Conservation (phyloP, 1,140 invertebrate species). For the Sitobion miscanthi region DNA sequence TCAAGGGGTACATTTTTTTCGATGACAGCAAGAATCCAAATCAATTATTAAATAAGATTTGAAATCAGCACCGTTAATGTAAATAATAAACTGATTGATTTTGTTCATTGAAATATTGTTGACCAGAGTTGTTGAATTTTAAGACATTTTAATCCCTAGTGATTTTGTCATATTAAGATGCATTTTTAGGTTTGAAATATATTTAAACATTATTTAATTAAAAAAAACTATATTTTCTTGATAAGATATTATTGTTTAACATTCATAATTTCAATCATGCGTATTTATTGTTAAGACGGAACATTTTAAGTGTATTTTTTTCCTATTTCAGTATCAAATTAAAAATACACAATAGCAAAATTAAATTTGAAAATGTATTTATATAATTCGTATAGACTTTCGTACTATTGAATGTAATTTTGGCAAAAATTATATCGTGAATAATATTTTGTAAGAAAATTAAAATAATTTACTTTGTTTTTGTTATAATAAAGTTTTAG, state of each 20-base stretch:
- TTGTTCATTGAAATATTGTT: conserved; percentile 3
- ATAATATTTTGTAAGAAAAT: neutral
- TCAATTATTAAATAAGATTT: conserved; percentile 10
- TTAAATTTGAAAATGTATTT: neutral
- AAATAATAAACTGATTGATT: conserved; percentile 48
- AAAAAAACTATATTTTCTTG: conserved; percentile 28
- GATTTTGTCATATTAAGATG: neutral
- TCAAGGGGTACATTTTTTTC: conserved; percentile 15
- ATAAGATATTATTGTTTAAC: neutral
- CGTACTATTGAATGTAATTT: neutral
- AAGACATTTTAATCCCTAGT: conserved; percentile 27
- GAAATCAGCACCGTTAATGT: conserved; percentile 17
- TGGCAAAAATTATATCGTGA: neutral
- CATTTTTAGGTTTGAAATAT: neutral
- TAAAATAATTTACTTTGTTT: neutral
- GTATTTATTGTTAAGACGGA: neutral
- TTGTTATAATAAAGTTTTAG: neutral
- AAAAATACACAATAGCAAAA: neutral
- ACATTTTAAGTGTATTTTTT: neutral
- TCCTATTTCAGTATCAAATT: neutral
- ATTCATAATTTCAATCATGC: neutral
- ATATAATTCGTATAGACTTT: neutral
- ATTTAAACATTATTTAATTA: conserved; percentile 17
- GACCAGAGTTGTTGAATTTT: conserved; percentile 48
- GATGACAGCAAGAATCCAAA: neutral